Evolutionary conservation across 2,888 invertebrate genomes (phyloP).

Genomic region (Cacoxenus indagator): DNA sequence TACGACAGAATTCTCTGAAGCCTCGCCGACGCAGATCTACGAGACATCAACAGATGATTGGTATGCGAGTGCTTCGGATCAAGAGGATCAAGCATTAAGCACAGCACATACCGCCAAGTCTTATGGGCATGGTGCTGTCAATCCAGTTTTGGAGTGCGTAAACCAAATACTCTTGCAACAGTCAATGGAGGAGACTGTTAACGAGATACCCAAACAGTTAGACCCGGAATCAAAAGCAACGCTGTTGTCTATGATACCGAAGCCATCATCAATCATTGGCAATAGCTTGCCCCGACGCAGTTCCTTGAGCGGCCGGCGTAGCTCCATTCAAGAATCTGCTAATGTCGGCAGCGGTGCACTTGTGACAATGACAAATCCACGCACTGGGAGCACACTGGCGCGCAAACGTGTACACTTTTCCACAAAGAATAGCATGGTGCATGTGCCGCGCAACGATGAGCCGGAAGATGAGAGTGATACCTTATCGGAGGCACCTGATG

Average conservation of each 20-base stretch:
- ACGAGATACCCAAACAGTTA: constrained; percentile 38
- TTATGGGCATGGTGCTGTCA: constrained; percentile 76
- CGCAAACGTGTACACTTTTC: constrained; percentile 77
- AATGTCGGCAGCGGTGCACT: not conserved
- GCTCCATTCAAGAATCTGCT: constrained; percentile 28
- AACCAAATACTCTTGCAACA: constrained; percentile 86
- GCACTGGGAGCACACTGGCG: constrained; percentile 49
- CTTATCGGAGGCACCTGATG: not conserved
- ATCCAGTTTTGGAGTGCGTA: constrained; percentile 88
- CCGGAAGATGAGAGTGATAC: constrained; percentile 27
- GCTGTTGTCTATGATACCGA: constrained; percentile 30
- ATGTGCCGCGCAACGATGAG: constrained; percentile 67
- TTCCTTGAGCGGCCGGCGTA: constrained; percentile 56
- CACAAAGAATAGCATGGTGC: constrained; percentile 75
- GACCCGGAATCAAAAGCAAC: not conserved
- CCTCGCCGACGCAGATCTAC: constrained; percentile 67
- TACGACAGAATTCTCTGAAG: constrained; percentile 66
- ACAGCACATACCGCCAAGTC: constrained; percentile 54
- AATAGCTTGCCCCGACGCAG: constrained; percentile 54
- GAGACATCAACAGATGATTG: constrained; percentile 76
- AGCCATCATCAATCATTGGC: constrained; percentile 1
- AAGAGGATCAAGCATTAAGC: constrained; percentile 74
- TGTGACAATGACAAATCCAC: constrained; percentile 10
- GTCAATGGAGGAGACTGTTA: constrained; percentile 73
- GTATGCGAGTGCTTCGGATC: constrained; percentile 85